phyloP scores from a whole-genome alignment of 2,113 vertebrate species.

The Ptilonorhynchus violaceus region DNA sequence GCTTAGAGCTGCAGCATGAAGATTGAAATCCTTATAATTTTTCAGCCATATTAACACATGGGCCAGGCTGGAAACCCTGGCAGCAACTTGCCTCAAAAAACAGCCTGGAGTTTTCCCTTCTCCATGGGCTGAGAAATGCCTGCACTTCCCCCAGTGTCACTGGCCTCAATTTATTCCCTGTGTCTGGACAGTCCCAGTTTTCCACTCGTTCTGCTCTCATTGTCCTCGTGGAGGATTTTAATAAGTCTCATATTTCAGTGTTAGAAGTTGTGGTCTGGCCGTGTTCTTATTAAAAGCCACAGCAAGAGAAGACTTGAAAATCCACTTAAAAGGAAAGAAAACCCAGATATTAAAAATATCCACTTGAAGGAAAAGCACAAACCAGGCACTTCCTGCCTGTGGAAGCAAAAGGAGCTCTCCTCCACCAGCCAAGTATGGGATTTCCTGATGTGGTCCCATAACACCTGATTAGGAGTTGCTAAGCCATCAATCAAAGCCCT shows the following conservation, averaged over 20 bases:
- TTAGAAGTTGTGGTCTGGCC: neutral
- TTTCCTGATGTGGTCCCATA: neutral
- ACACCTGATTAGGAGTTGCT: constrained; percentile 11
- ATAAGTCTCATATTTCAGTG: neutral
- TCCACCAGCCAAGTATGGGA: neutral
- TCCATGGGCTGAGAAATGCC: rapidly evolving
- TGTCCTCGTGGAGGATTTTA: neutral
- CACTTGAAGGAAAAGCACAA: neutral
- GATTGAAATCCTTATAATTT: neutral
- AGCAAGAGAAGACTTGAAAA: neutral
- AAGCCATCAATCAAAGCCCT: constrained; percentile 23
- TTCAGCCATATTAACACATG: neutral
- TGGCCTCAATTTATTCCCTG: neutral
- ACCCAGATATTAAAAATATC: neutral
- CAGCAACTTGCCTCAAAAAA: neutral
- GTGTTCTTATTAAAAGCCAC: neutral
- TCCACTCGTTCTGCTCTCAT: neutral
- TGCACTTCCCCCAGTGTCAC: neutral
- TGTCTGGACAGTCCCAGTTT: rapidly evolving
- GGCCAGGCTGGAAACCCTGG: neutral
- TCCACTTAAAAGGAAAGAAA: neutral
- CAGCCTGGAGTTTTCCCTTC: neutral
- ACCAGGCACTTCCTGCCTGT: neutral
- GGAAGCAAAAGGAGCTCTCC: neutral
- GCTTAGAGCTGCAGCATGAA: rapidly evolving